Evolutionary conservation across 1,140 invertebrate species (phyloP).

Genomic region (Sycobia sp.): DNA sequence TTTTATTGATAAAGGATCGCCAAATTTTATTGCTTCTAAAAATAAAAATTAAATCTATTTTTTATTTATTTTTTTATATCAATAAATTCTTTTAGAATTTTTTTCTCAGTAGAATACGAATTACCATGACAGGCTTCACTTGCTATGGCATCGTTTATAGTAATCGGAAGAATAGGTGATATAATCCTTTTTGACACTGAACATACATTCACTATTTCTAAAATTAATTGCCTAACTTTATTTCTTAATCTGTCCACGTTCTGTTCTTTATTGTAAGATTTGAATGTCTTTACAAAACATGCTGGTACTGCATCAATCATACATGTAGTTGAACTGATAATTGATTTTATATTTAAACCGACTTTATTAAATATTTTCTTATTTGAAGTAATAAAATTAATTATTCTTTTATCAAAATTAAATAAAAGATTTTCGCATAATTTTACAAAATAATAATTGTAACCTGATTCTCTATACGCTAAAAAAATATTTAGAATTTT

Average conservation of each 20-base stretch:
- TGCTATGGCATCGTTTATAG: constrained; percentile 55
- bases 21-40: constrained; percentile 58
- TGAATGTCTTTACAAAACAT: constrained; percentile 48
- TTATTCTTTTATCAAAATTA: constrained; percentile 38
- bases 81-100: too few relatives aligned
- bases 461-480: constrained; percentile 50
- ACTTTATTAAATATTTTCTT: constrained; percentile 42
- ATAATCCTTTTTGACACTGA: constrained; percentile 30
- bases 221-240: constrained; percentile 43
- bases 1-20: constrained; percentile 46
- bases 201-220: constrained; percentile 47
- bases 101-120: too few relatives aligned
- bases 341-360: constrained; percentile 45
- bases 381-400: constrained; percentile 40
- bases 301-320: constrained; percentile 47
- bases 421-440: constrained; percentile 46
- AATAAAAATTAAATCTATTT: background rate
- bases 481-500: constrained; percentile 14
- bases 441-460: constrained; percentile 42
- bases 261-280: constrained; percentile 34
- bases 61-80: background rate
- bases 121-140: constrained; percentile 58
- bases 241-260: constrained; percentile 37
- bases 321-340: constrained; percentile 37
- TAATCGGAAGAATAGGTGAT: constrained; percentile 45